Evolutionary conservation across 2,797 vertebrate species (phyloP).

Genomic region (Semotilus atromaculatus): DNA sequence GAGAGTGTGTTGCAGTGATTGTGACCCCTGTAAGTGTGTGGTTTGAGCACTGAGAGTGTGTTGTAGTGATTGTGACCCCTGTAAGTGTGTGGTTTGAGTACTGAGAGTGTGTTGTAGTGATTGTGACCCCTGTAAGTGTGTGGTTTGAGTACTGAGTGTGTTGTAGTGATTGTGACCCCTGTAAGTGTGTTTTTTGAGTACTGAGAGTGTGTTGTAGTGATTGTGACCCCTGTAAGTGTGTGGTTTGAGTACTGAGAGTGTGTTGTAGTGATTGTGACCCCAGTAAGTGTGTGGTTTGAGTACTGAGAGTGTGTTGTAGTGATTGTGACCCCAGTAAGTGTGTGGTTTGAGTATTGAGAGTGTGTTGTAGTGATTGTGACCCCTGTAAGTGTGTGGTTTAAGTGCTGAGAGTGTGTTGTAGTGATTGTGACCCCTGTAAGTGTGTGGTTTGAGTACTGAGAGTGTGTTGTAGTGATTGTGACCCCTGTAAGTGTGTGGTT

Average conservation of each 20-base stretch:
- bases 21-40: neutral
- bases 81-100: neutral
- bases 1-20: too few relatives aligned
- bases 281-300: neutral
- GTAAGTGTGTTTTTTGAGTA: neutral
- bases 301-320: too few relatives aligned
- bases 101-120: too few relatives aligned
- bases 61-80: too few relatives aligned
- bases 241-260: neutral
- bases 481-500: neutral
- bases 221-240: neutral
- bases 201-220: too few relatives aligned
- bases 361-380: too few relatives aligned
- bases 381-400: neutral
- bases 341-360: neutral
- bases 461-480: too few relatives aligned
- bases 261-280: too few relatives aligned
- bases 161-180: too few relatives aligned
- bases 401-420: too few relatives aligned
- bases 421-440: too few relatives aligned
- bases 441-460: neutral
- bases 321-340: neutral
- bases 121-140: neutral
- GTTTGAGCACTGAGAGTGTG: too few relatives aligned
- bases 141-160: neutral